phyloP scores from a whole-genome alignment of 2,888 invertebrate genomes.

The Drosophila sordidapex region DNA sequence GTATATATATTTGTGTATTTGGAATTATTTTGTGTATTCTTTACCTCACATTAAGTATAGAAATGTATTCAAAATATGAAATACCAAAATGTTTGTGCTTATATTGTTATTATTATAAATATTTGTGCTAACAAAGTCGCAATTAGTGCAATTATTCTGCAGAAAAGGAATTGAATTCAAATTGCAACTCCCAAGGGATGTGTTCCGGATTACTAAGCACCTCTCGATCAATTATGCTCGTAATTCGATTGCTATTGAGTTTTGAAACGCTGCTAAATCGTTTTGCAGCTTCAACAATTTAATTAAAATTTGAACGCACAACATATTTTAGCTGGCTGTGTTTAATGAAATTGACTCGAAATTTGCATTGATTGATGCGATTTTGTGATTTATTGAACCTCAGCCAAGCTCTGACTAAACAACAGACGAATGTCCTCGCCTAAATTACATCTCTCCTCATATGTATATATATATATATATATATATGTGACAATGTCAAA shows the following conservation, averaged over 20 bases:
- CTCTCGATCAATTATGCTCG: conserved; percentile 26
- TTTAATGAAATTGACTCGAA: conserved; percentile 51
- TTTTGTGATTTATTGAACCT: conserved; percentile 72
- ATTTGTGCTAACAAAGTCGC: not conserved
- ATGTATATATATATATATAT: not conserved
- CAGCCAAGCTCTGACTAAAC: conserved; percentile 51
- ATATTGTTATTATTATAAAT: conserved; percentile 1
- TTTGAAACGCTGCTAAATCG: conserved; percentile 28
- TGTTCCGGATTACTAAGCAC: not conserved
- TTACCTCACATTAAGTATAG: not conserved
- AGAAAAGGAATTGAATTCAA: conserved; percentile 1
- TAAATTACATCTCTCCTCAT: conserved; percentile 57
- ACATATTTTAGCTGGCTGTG: conserved; percentile 10
- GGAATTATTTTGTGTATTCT: not conserved
- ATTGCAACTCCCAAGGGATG: conserved; percentile 4
- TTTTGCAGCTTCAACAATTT: conserved; percentile 26
- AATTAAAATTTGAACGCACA: conserved; percentile 38
- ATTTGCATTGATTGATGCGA: conserved; percentile 77
- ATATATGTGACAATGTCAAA: conserved; percentile 42
- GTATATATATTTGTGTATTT: not conserved
- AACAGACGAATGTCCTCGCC: conserved; percentile 34
- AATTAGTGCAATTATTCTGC: not conserved
- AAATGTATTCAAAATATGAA: too few species aligned
- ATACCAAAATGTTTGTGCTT: conserved; percentile 1
- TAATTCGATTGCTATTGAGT: conserved; percentile 38